Conservation (phyloP, 2,888 invertebrate species). For the Pycnomerus fuliginosus region DNA sequence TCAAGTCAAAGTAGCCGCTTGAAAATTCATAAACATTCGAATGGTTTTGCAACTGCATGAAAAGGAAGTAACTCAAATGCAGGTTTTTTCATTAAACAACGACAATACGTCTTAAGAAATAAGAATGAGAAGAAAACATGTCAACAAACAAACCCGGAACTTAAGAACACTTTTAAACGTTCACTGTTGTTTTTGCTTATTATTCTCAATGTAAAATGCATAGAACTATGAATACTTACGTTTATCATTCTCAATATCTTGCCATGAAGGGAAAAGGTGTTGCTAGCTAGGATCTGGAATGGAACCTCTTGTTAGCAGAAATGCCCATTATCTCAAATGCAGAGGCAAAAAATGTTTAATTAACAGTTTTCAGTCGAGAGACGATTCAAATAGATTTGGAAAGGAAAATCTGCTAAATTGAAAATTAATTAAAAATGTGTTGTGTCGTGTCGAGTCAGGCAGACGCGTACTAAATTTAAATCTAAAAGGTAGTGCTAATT, state of each 20-base stretch:
- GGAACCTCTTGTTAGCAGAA: no score
- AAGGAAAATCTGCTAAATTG: no score
- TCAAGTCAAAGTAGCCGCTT: slow-evolving; percentile 7
- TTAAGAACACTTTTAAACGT: slow-evolving; percentile 11
- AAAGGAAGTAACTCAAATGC: slow-evolving; percentile 11
- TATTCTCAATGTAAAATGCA: slow-evolving; percentile 11
- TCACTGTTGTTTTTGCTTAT: neutral
- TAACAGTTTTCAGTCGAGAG: no score
- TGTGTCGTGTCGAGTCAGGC: no score
- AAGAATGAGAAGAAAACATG: slow-evolving; percentile 25
- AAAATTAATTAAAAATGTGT: no score
- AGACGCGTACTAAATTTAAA: no score
- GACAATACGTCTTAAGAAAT: slow-evolving; percentile 29
- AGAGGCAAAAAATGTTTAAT: no score
- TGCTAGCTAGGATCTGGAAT: no score
- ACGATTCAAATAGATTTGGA: no score
- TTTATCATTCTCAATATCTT: no score
- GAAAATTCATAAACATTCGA: slow-evolving; percentile 9
- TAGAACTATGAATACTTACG: slow-evolving; percentile 8
- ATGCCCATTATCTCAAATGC: no score
- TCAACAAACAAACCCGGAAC: slow-evolving; percentile 26
- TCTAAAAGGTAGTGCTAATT: no score
- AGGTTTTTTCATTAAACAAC: slow-evolving; percentile 26
- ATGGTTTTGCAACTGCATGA: slow-evolving; percentile 9
- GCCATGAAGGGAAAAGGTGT: neutral